Conservation (phyloP, 2,888 invertebrate genomes). For the Tubulanus polymorphus region DNA sequence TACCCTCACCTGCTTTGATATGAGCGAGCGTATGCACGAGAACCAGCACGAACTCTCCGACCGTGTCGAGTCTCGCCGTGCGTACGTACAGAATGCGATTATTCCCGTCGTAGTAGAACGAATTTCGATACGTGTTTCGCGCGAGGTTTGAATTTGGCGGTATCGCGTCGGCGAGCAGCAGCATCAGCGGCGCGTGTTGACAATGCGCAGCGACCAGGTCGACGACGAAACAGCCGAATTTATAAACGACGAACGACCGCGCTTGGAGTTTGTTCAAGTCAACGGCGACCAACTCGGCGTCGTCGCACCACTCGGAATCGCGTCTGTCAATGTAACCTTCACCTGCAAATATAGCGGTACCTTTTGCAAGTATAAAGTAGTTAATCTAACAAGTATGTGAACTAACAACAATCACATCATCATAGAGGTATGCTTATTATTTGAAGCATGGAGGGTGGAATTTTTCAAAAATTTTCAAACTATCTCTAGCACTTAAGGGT, state of each 20-base stretch:
- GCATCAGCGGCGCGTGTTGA: conserved; percentile 39
- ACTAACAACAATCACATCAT: no score
- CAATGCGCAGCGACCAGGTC: conserved; percentile 41
- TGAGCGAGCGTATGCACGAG: conserved; percentile 46
- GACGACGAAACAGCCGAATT: conserved; percentile 46
- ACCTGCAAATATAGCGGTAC: conserved; percentile 24
- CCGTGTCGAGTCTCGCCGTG: conserved; percentile 38
- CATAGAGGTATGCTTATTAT: no score
- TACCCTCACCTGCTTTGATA: conserved; percentile 46
- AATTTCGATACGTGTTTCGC: conserved; percentile 45
- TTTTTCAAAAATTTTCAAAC: no score
- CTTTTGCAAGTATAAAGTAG: no score
- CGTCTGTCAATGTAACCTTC: conserved; percentile 37
- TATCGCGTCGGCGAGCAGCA: conserved; percentile 46
- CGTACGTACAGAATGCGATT: conserved; percentile 46
- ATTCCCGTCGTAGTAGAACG: conserved; percentile 47
- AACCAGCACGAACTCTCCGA: conserved; percentile 46
- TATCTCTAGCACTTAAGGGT: no score
- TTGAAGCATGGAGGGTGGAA: no score
- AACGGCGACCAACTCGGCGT: conserved; percentile 39
- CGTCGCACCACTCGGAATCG: conserved; percentile 42
- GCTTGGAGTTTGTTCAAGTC: conserved; percentile 45
- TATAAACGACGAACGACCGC: conserved; percentile 46
- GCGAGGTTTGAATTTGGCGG: conserved; percentile 40
- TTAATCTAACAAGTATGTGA: no score